Base-by-base conservation (phyloP, 2,888 invertebrate species). In the Tromatobia lineatoria region DNA sequence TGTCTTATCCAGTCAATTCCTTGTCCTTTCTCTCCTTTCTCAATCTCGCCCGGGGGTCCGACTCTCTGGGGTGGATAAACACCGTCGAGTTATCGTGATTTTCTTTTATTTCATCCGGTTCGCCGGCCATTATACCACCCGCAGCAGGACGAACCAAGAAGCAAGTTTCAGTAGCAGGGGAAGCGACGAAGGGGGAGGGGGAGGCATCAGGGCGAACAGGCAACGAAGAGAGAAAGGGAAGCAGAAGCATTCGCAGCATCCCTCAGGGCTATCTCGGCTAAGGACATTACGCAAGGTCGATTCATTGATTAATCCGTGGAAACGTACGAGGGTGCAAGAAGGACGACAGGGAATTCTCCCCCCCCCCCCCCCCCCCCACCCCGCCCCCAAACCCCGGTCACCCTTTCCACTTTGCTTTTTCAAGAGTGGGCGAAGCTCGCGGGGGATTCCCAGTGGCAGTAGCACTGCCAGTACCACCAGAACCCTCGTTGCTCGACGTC, bases 241-340 rank as follows among this genome's bases (percentile, higher is more conserved):
- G n/a, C 38, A 34, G 20, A 64, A 64, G 61, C 61, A 38, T 64
- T 64, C 20, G 18, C 64, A 64, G 67, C 23, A 52, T 76, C 79
- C 80, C 78, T 74, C 83, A 54, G 86, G 80, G 77, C 64, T 74
- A 80, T 80, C 80, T 74, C 74, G 80, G 57, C 74, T 74, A 66
- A 80, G 74, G 67, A 80, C 80, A 79, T 86, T 83, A 83, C 79
- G 85, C 86, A 85, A 85, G 85, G 85, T 86, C 86, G 83, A 86
- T 86, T 86, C 86, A 86, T 86, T 85, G 86, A 86, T 86, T 86
- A 85, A 85, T 85, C 83, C 83, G 83, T 54, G 73, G 64, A 82
- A 80, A 73, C n/a, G 42, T 34, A 69, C 75, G 76, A 77, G 66
- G 78, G 78, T 64, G 81, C 78, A 59, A 83, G 67, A 64, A 81